These are phyloP conservation scores for Galleria mellonella DNA, from an alignment of 1,140 invertebrate species.

Conservation along the genomic window DNA sequence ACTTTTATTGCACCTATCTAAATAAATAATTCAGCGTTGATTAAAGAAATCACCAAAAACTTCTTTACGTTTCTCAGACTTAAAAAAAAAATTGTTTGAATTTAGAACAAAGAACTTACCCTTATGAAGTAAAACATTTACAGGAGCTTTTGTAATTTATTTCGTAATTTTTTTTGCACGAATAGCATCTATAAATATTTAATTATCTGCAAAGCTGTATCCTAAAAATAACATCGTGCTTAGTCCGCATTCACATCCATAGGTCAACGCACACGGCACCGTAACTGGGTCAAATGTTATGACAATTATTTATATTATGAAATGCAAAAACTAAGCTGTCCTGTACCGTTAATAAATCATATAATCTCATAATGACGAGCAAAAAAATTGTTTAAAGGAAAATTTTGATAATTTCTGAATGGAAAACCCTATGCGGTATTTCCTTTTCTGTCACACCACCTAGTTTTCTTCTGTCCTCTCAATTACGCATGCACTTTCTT, in stretches of 20 bases:
- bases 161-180: constrained; percentile 36
- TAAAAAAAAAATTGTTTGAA: constrained; percentile 1
- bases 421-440: constrained; percentile 53
- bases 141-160: constrained; percentile 27
- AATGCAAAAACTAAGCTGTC: constrained; percentile 10
- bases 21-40: too few relatives aligned
- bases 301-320: constrained; percentile 35
- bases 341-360: constrained; percentile 4
- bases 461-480: constrained; percentile 45
- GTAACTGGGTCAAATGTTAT: constrained; percentile 68
- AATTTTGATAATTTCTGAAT: constrained; percentile 14
- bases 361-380: constrained; percentile 1
- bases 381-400: constrained; percentile 3
- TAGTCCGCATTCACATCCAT: constrained; percentile 65
- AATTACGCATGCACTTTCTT: constrained; percentile 33
- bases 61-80: too few relatives aligned
- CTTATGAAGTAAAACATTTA: constrained; percentile 32
- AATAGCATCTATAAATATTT: constrained; percentile 68
- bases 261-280: constrained; percentile 65
- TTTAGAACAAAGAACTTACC: constrained; percentile 58
- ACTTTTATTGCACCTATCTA: too few relatives aligned
- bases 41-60: too few relatives aligned
- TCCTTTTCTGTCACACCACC: constrained; percentile 47
- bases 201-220: constrained; percentile 70
- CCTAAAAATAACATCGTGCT: constrained; percentile 69